Conservation (phyloP, 2,888 invertebrate genomes). For the Pachliopta kotzebuea region DNA sequence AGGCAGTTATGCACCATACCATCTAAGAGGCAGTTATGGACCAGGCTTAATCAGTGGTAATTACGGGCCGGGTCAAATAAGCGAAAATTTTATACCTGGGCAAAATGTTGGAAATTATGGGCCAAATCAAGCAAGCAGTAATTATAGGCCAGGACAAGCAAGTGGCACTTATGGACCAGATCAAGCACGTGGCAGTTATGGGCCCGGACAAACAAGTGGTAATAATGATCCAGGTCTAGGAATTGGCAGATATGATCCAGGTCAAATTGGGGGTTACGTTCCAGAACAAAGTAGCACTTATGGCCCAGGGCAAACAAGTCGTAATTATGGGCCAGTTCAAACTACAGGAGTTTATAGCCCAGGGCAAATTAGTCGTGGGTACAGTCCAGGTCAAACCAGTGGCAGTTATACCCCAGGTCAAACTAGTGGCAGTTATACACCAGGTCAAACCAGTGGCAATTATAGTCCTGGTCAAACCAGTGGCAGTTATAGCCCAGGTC, state of each 20-base stretch:
- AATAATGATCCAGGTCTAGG: background rate
- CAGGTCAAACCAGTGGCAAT: conserved; percentile 4
- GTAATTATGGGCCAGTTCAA: conserved; percentile 34
- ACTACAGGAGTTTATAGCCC: conserved; percentile 26
- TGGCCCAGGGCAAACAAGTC: conserved; percentile 29
- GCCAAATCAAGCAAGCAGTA: conserved; percentile 11
- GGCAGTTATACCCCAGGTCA: conserved; percentile 20
- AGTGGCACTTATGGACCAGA: conserved; percentile 33
- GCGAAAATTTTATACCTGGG: conserved; percentile 29
- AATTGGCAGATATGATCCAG: background rate
- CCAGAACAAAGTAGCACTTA: background rate
- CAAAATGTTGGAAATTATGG: conserved; percentile 24
- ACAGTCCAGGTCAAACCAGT: conserved; percentile 29
- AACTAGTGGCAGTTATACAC: conserved; percentile 7
- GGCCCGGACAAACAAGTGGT: background rate
- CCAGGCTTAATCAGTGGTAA: background rate
- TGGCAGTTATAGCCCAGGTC: conserved; percentile 19
- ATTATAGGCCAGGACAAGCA: conserved; percentile 30
- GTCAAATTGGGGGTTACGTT: background rate
- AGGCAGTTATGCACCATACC: background rate
- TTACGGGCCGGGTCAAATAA: conserved; percentile 18
- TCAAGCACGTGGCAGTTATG: conserved; percentile 9
- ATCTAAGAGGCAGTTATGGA: background rate
- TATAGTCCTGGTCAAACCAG: conserved; percentile 29
- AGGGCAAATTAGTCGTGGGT: conserved; percentile 24